phyloP scores from a whole-genome alignment of 2,797 vertebrate genomes.

The Sebastes minor region DNA sequence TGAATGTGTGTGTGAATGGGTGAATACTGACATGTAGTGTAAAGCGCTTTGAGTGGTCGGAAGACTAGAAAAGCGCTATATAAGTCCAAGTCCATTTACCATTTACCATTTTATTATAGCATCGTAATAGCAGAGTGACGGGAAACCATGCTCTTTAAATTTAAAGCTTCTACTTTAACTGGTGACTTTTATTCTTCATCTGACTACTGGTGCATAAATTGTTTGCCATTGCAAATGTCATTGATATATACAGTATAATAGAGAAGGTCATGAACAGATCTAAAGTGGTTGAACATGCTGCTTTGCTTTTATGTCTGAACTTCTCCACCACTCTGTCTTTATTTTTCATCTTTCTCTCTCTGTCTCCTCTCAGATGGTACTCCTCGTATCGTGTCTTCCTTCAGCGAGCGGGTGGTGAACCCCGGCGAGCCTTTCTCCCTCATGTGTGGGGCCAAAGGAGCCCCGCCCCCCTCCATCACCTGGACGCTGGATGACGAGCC shows the following conservation, averaged over 20 bases:
- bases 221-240: neutral
- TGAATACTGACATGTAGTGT: too few relatives aligned
- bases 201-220: neutral
- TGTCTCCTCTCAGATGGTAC: constrained; percentile 87
- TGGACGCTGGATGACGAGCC: constrained; percentile 98
- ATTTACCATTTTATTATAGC: neutral
- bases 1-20: too few relatives aligned
- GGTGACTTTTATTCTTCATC: neutral
- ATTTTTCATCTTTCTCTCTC: neutral
- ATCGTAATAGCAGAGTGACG: neutral
- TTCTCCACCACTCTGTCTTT: neutral
- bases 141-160: neutral
- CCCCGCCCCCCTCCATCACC: constrained; percentile 94
- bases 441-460: constrained; percentile 95
- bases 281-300: neutral
- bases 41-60: too few relatives aligned
- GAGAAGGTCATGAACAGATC: neutral
- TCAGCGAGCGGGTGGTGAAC: constrained; percentile 98
- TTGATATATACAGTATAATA: neutral
- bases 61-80: too few relatives aligned
- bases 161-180: neutral
- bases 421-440: constrained; percentile 97
- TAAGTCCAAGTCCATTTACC: too few relatives aligned
- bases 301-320: neutral
- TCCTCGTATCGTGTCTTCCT: constrained; percentile 96